Evolutionary conservation across 2,888 invertebrate genomes (phyloP), one percentile per base, ranked within the genome.

Genomic region (Leucophenga maculata): DNA sequence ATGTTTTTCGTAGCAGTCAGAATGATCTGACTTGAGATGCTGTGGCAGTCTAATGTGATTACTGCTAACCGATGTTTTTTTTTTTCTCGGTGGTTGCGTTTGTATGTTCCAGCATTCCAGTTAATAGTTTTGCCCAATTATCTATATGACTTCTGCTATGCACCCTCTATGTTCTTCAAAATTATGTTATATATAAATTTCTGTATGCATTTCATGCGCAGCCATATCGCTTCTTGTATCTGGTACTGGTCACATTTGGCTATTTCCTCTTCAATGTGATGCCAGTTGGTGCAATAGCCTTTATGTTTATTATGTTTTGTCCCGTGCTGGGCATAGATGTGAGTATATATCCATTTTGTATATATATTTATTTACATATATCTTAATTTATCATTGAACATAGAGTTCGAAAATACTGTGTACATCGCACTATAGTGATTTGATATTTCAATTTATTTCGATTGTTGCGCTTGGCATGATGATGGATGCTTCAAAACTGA

Each of bases 191-290:
- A n/a, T n/a, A n/a, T n/a, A n/a, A n/a, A n/a, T 13, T 14, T 6
- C 32, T 31, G 0, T 50, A 46, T 20, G 39, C 9, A 6, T 6
- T 22, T 6, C 22, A 6, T 1, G 31, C 48, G 13, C 6, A 82
- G 83, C 59, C 72, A 0, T 70, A 16, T 50, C 79, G 81, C 1
- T 74, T 75, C 18, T 1, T 77, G 4, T 80, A 70, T 26, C 1
- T 80, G 0, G 31, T 71, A 1, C 1, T 59, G 0, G 67, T 67
- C 8, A 1, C 75, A 0, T 77, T 74, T 55, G 6, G 68, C 13
- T 81, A 71, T 52, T 83, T 78, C 26, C 11, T 83, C 0, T 67
- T 74, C 0, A 80, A 81, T 67, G 57, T 83, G 0, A 74, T 80
- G 67, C 31, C 81, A 0, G 69, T 68, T 20, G 79, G 75, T 0